Conservation (phyloP, 2,888 invertebrate species). For the Anagyrus pseudococci region DNA sequence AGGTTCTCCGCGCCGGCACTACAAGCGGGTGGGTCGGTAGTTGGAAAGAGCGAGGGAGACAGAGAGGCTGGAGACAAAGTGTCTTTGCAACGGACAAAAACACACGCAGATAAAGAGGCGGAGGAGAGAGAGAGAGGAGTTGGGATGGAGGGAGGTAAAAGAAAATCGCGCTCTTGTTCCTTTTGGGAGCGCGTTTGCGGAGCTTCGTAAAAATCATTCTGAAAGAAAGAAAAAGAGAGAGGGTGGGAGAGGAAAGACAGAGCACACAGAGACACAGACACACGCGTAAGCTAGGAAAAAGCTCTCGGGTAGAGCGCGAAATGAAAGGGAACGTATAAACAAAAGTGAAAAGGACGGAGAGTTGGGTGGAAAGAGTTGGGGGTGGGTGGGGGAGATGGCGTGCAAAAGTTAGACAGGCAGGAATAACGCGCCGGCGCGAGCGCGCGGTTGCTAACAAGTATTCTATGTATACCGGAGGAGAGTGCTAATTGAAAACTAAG, state of each 20-base stretch:
- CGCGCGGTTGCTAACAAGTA: no score
- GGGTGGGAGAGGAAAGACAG: neutral
- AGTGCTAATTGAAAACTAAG: neutral
- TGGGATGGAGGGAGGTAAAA: no score
- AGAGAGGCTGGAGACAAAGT: neutral
- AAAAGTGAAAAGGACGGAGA: constrained; percentile 3
- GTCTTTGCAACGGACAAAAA: constrained; percentile 3
- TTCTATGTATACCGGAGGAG: neutral
- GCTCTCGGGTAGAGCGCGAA: neutral
- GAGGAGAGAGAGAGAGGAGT: no score
- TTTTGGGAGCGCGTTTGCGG: no score
- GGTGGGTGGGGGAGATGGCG: no score
- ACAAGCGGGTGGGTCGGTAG: no score
- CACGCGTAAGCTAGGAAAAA: neutral
- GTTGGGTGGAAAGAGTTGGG: no score
- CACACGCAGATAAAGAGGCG: neutral
- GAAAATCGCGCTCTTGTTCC: constrained; percentile 15
- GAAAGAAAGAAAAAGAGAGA: constrained; percentile 14
- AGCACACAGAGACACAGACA: neutral
- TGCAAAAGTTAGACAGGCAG: no score
- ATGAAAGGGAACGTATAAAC: constrained; percentile 20
- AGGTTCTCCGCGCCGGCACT: constrained; percentile 12
- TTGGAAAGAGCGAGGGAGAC: neutral
- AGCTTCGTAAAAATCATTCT: constrained; percentile 11
- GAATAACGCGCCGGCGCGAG: no score